Evolutionary conservation across 2,888 invertebrate genomes (phyloP).

Genomic region (Phyllotreta cruciferae): DNA sequence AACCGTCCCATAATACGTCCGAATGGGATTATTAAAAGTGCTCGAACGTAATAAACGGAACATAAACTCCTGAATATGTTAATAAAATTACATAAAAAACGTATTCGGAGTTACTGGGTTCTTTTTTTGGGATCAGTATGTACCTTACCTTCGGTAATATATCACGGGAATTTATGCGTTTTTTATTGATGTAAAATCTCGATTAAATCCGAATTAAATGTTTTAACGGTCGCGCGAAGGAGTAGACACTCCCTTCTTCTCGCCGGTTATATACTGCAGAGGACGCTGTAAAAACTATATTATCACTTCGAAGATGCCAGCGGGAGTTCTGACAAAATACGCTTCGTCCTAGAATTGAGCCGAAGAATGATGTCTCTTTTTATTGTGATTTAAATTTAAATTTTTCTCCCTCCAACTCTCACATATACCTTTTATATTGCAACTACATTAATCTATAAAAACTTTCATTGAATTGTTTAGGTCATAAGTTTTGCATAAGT

Average conservation of each 20-base stretch:
- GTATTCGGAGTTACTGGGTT: slow-evolving; percentile 14
- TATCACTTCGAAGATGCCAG: slow-evolving; percentile 56
- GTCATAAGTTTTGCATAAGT: too few species aligned
- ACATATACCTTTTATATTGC: too few species aligned
- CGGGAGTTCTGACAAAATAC: slow-evolving; percentile 56
- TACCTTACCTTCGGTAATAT: slow-evolving; percentile 41
- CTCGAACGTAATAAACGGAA: slow-evolving; percentile 39
- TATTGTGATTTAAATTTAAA: slow-evolving; percentile 13
- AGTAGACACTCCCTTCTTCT: slow-evolving; percentile 50
- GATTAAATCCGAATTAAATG: slow-evolving; percentile 59
- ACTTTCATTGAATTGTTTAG: too few species aligned
- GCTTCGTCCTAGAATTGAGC: slow-evolving; percentile 32
- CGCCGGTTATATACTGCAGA: slow-evolving; percentile 42
- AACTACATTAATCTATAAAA: too few species aligned
- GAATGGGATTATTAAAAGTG: slow-evolving; percentile 36
- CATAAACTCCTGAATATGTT: slow-evolving; percentile 44
- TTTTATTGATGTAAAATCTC: slow-evolving; percentile 59
- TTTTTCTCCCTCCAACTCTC: not conserved
- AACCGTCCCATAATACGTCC: slow-evolving; percentile 32
- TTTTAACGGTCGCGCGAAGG: slow-evolving; percentile 49
- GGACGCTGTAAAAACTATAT: slow-evolving; percentile 57
- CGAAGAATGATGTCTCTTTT: slow-evolving; percentile 19
- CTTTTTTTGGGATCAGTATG: slow-evolving; percentile 5
- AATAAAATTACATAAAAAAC: slow-evolving; percentile 41
- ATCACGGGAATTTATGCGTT: slow-evolving; percentile 55